Evolutionary conservation across 1,140 invertebrate genomes (phyloP), one percentile per base, ranked within the genome.

Genomic region (Anagrus nilaparvatae): DNA sequence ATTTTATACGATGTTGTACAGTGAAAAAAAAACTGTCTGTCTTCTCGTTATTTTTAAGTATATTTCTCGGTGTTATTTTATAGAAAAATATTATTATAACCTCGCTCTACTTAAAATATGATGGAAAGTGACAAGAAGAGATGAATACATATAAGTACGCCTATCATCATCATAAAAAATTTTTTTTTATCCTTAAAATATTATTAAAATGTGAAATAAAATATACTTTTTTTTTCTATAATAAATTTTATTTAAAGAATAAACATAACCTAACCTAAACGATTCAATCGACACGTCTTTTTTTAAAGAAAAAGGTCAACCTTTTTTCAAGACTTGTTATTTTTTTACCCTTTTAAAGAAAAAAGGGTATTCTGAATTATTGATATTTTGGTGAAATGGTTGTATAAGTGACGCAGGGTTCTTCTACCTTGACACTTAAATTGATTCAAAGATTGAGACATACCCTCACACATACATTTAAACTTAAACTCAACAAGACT

Each of bases 321-420:
- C 47, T 46, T 45, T 40, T 43, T 45, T 44, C 45, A 35, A 30
- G 41, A n/a, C 32, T 35, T 45, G 4, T 20, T 23, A 32, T 31
- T 40, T 19, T 44, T 29, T 9, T 20, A n/a, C n/a, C n/a, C n/a
- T n/a, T n/a, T n/a, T n/a, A n/a, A n/a, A n/a, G n/a, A n/a, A n/a
- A 51, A 61, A 60, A 54, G 60, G 54, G 54, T 54, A 34, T 37
- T 47, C 55, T 65, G 51, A 65, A 65, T 67, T 58, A 65, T 65
- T 65, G 30, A 34, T 9, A 21, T n/a, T 43, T 18, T 50, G 58
- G 59, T 61, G 63, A 64, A 65, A 67, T 64, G n/a, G n/a, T n/a
- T 49, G 59, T 47, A 56, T 63, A 65, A 65, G 61, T 65, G 63
- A 65, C 63, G 57, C 52, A 53, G 42, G 54, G 62, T 64, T 51